phyloP scores from a whole-genome alignment of 2,888 invertebrate species.

The Thymelicus sylvestris region DNA sequence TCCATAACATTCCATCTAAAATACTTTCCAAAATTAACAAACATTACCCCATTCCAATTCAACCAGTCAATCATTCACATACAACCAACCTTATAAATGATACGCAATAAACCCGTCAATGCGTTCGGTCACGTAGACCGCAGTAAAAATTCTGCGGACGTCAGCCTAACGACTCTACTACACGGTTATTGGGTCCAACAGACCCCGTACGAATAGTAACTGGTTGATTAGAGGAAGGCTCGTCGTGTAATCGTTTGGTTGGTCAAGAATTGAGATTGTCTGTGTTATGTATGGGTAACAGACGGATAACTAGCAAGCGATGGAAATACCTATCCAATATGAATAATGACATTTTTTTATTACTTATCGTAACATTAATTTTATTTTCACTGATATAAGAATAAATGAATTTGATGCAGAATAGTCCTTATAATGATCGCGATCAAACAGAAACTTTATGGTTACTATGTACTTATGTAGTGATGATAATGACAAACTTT shows the following conservation, averaged over 20 bases:
- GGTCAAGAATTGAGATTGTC: conserved; percentile 32
- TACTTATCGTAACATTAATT: too few species aligned
- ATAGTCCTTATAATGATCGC: too few species aligned
- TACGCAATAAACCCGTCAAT: conserved; percentile 42
- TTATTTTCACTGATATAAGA: too few species aligned
- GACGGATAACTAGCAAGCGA: not conserved
- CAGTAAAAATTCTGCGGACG: conserved; percentile 73
- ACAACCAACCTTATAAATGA: conserved; percentile 27
- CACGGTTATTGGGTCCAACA: conserved; percentile 58
- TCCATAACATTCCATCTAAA: not conserved
- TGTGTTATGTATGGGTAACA: conserved; percentile 12
- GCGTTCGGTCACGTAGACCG: conserved; percentile 49
- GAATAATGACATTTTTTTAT: too few species aligned
- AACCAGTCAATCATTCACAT: not conserved
- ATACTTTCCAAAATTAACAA: not conserved
- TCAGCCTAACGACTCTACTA: conserved; percentile 60
- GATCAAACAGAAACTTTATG: too few species aligned
- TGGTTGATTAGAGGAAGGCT: conserved; percentile 48
- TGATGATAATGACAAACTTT: too few species aligned
- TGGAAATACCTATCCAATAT: too few species aligned
- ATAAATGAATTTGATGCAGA: too few species aligned
- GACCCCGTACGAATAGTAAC: conserved; percentile 60
- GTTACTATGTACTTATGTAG: too few species aligned
- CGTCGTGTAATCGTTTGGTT: conserved; percentile 37
- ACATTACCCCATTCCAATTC: too few species aligned